These are phyloP conservation scores for Operophtera brumata DNA, from an alignment of 2,888 invertebrate genomes.

Conservation along the genomic window DNA sequence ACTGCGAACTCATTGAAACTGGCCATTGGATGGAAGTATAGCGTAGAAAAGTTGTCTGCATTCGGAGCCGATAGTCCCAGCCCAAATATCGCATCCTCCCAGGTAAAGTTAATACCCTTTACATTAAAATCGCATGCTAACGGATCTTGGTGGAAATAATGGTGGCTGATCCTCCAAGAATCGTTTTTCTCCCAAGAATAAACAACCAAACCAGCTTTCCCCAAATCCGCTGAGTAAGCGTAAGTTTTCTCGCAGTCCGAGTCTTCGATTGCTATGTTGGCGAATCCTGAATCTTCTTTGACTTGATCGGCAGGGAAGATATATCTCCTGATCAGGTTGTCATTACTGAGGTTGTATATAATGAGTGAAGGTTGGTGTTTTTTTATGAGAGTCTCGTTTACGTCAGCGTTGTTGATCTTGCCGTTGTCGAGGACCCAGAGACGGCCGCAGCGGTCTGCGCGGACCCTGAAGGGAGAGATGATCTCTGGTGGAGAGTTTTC, in stretches of 20 bases:
- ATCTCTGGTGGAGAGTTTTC: slow-evolving; percentile 81
- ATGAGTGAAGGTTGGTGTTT: slow-evolving; percentile 83
- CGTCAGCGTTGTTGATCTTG: slow-evolving; percentile 80
- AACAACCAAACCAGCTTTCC: slow-evolving; percentile 85
- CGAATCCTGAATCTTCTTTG: slow-evolving; percentile 85
- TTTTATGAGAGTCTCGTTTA: slow-evolving; percentile 51
- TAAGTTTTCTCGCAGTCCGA: slow-evolving; percentile 85
- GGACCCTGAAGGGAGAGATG: slow-evolving; percentile 86
- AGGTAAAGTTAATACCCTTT: slow-evolving; percentile 85
- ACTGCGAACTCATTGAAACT: slow-evolving; percentile 89
- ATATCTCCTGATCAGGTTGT: slow-evolving; percentile 84
- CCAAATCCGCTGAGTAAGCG: slow-evolving; percentile 87
- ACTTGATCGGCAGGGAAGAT: slow-evolving; percentile 83
- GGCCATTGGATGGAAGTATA: slow-evolving; percentile 90
- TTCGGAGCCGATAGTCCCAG: slow-evolving; percentile 84
- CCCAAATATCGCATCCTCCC: slow-evolving; percentile 90
- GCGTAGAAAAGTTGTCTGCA: slow-evolving; percentile 83
- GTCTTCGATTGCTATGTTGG: slow-evolving; percentile 89
- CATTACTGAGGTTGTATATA: slow-evolving; percentile 86
- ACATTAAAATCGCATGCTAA: slow-evolving; percentile 87
- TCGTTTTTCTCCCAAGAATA: slow-evolving; percentile 87
- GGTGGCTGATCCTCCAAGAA: slow-evolving; percentile 88
- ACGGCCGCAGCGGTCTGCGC: slow-evolving; percentile 87
- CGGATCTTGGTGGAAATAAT: slow-evolving; percentile 86
- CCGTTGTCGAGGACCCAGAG: slow-evolving; percentile 91